Conservation (phyloP, 2,888 invertebrate genomes). For the Drosophila cognata region DNA sequence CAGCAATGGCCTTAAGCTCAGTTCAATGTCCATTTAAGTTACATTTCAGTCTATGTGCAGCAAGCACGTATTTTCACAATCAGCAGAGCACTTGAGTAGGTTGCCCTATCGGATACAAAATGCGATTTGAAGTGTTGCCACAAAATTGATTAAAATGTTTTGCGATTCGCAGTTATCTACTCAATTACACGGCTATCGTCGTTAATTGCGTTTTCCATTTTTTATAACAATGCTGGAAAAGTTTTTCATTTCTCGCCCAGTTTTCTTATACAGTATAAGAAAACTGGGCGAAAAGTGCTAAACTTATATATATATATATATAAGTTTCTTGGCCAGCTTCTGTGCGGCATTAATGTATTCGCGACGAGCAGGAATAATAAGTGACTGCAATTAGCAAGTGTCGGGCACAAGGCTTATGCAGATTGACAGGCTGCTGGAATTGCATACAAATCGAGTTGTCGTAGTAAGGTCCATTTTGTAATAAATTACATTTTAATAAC, state of each 20-base stretch:
- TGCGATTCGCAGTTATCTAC: constrained; percentile 42
- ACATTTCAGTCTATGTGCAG: background rate
- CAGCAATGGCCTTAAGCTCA: background rate
- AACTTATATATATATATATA: no score
- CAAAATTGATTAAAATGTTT: constrained; percentile 41
- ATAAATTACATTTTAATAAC: constrained; percentile 74
- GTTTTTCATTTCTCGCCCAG: constrained; percentile 11
- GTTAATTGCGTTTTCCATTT: constrained; percentile 15
- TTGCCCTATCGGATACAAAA: background rate
- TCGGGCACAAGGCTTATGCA: constrained; percentile 46
- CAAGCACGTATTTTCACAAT: background rate
- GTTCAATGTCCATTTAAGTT: no score
- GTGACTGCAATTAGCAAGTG: constrained; percentile 48
- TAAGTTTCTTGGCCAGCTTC: background rate
- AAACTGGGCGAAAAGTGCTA: no score
- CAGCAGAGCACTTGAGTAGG: background rate
- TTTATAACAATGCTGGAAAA: constrained; percentile 6
- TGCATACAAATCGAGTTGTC: constrained; percentile 61
- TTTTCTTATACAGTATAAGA: background rate
- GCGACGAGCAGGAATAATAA: constrained; percentile 52
- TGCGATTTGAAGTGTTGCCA: constrained; percentile 7
- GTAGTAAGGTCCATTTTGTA: constrained; percentile 45
- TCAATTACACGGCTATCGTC: constrained; percentile 42
- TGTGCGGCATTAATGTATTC: constrained; percentile 44
- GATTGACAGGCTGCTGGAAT: constrained; percentile 56